Evolutionary conservation across 2,888 invertebrate genomes (phyloP).

Genomic region (Atherix ibis): DNA sequence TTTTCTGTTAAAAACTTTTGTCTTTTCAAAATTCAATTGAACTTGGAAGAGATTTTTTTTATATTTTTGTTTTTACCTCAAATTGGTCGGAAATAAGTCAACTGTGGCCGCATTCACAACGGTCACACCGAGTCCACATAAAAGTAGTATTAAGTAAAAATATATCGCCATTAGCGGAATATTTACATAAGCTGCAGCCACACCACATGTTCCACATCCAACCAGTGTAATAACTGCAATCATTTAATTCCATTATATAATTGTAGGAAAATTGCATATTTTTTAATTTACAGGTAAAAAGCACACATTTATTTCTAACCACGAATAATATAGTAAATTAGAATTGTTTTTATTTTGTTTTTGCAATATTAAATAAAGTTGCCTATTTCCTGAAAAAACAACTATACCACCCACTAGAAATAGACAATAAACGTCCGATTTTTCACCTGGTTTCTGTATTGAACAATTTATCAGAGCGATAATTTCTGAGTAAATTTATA

Average conservation of each 20-base stretch:
- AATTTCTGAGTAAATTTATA: too few species aligned
- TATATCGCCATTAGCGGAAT: conserved; percentile 19
- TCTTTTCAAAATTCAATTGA: background rate
- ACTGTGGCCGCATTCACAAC: conserved; percentile 25
- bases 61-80: conserved; percentile 18
- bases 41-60: too few species aligned
- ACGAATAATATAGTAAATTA: too few species aligned
- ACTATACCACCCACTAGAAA: too few species aligned
- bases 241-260: background rate
- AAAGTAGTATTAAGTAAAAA: conserved; percentile 18
- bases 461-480: too few species aligned
- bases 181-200: conserved; percentile 15
- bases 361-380: too few species aligned
- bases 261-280: background rate
- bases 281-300: too few species aligned
- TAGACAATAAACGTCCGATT: too few species aligned
- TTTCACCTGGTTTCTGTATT: too few species aligned
- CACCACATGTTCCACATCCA: conserved; percentile 18
- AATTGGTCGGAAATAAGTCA: conserved; percentile 25
- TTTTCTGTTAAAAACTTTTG: background rate
- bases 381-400: too few species aligned
- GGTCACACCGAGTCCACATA: conserved; percentile 21
- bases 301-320: too few species aligned
- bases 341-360: too few species aligned
- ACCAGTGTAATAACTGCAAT: conserved; percentile 16